Conservation (phyloP, 92 coral and sea anemone species). For the Parazoanthus darwini region DNA sequence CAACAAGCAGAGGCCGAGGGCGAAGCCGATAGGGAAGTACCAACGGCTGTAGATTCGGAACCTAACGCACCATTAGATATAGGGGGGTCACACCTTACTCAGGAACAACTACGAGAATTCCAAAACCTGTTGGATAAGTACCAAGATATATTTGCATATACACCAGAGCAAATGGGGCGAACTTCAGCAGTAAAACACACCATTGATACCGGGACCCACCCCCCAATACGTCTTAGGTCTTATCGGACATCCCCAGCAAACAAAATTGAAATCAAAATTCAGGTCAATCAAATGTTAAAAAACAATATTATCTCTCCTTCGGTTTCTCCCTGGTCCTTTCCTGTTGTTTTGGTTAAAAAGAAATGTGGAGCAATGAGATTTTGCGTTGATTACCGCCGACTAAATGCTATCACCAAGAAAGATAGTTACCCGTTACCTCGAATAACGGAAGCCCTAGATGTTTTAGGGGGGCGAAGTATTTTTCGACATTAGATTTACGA, state of each 20-base stretch:
- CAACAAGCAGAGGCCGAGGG: slow-evolving; percentile 29
- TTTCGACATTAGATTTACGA: slow-evolving; percentile 60
- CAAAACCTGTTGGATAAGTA: slow-evolving; percentile 13
- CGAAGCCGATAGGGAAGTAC: slow-evolving; percentile 11
- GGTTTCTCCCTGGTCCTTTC: slow-evolving; percentile 63
- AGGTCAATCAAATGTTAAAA: slow-evolving; percentile 53
- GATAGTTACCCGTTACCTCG: slow-evolving; percentile 58
- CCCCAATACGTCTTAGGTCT: slow-evolving; percentile 59
- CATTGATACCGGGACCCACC: slow-evolving; percentile 45
- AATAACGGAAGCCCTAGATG: slow-evolving; percentile 59
- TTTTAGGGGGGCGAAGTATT: slow-evolving; percentile 40
- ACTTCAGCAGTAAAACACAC: slow-evolving; percentile 57
- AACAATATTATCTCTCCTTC: slow-evolving; percentile 64
- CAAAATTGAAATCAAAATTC: slow-evolving; percentile 49
- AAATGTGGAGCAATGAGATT: slow-evolving; percentile 58
- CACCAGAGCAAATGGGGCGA: slow-evolving; percentile 55
- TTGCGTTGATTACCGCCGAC: slow-evolving; percentile 54
- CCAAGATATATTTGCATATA: slow-evolving; percentile 46
- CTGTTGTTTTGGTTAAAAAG: slow-evolving; percentile 62
- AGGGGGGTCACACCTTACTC: slow-evolving; percentile 30
- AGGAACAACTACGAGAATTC: slow-evolving; percentile 36
- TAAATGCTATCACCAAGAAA: slow-evolving; percentile 49
- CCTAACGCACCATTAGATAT: slow-evolving; percentile 40
- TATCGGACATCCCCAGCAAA: slow-evolving; percentile 64
- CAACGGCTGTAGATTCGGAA: slow-evolving; percentile 15